Percentiles rank a stretch among this genome's conserved stretches.
These are phyloP conservation scores for Nematopogon swammerdamellus DNA, from an alignment of 2,888 invertebrate species.

Conservation along the genomic window DNA sequence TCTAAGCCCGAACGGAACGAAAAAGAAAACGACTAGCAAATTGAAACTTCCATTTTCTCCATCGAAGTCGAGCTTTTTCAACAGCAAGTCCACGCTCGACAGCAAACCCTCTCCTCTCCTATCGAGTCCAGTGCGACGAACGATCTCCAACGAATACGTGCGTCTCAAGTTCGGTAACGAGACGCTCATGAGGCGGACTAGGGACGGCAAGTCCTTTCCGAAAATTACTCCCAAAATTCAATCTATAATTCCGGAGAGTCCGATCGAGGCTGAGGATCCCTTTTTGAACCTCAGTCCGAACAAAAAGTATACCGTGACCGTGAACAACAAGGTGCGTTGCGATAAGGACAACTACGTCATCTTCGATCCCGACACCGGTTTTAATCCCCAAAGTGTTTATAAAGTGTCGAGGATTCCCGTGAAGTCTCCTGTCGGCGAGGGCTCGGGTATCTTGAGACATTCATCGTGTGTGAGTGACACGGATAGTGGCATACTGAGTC, in stretches of 20 bases:
- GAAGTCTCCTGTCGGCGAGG: conserved; percentile 34
- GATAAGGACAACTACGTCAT: conserved; percentile 54
- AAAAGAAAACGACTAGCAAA: conserved; percentile 34
- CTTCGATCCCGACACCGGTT: conserved; percentile 49
- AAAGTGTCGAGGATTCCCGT: conserved; percentile 31
- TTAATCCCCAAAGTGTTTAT: conserved; percentile 30
- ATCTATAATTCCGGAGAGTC: conserved; percentile 51
- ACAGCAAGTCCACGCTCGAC: conserved; percentile 28
- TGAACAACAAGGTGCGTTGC: conserved; percentile 48
- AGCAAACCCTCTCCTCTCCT: conserved; percentile 33
- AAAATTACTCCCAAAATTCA: conserved; percentile 50
- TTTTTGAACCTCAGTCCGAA: conserved; percentile 48
- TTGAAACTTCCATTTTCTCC: conserved; percentile 44
- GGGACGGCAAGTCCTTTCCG: conserved; percentile 43
- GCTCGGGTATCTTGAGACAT: conserved; percentile 25
- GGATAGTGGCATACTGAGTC: conserved; percentile 62
- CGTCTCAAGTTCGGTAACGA: conserved; percentile 43
- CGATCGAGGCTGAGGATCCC: conserved; percentile 45
- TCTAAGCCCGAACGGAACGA: conserved; percentile 18
- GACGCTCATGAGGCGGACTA: conserved; percentile 39
- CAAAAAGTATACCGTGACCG: conserved; percentile 51
- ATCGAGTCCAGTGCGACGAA: conserved; percentile 39
- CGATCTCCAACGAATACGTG: conserved; percentile 52
- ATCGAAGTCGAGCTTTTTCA: conserved; percentile 40
- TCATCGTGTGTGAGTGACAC: conserved; percentile 57